Conservation (phyloP, 2,113 vertebrate genomes). For the Stegostoma tigrinum region DNA sequence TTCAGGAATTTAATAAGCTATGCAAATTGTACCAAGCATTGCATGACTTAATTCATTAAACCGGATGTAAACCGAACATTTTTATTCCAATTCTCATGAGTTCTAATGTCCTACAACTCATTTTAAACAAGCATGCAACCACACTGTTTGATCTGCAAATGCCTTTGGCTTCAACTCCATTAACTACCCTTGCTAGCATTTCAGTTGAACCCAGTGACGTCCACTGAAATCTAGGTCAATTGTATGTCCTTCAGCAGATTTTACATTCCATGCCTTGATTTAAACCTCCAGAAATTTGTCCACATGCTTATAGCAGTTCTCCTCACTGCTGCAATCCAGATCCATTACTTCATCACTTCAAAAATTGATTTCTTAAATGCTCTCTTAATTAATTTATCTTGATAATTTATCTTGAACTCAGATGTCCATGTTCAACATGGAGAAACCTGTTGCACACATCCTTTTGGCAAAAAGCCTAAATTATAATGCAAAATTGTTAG, state of each 20-base stretch:
- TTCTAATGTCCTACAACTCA: background rate
- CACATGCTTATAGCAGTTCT: background rate
- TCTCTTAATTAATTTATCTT: background rate
- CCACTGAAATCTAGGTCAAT: background rate
- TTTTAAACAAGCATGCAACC: background rate
- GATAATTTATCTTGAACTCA: background rate
- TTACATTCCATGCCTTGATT: background rate
- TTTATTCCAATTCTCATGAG: background rate
- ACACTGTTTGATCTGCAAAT: background rate
- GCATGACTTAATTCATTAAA: slow-evolving; percentile 19
- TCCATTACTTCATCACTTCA: background rate
- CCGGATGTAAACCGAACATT: background rate
- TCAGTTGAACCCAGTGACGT: background rate
- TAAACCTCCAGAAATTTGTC: background rate
- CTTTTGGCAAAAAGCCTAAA: background rate
- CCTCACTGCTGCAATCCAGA: background rate
- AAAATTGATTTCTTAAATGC: no score
- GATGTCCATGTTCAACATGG: background rate
- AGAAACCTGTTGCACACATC: background rate
- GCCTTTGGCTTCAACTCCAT: background rate
- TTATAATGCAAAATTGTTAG: background rate
- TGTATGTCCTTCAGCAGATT: background rate
- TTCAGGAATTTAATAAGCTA: background rate
- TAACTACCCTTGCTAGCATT: background rate
- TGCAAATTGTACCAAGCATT: background rate